Conservation (phyloP, 1,140 invertebrate genomes). For the Ips nitidus region DNA sequence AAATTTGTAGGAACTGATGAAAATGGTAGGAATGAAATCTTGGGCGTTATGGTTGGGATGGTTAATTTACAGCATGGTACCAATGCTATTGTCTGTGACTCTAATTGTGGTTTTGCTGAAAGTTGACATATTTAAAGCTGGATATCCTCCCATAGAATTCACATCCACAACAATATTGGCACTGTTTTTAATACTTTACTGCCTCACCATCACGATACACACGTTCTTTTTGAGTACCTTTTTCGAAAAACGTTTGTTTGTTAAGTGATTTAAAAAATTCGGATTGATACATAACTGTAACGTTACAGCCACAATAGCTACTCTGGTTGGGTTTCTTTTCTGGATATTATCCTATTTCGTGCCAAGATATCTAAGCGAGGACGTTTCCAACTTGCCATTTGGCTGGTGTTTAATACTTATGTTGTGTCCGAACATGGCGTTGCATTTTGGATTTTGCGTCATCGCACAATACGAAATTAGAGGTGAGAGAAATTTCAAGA, state of each 20-base stretch:
- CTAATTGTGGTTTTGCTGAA: constrained; percentile 56
- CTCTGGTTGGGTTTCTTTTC: constrained; percentile 35
- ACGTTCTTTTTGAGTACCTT: constrained; percentile 58
- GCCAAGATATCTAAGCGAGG: constrained; percentile 28
- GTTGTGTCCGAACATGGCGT: constrained; percentile 46
- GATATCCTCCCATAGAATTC: constrained; percentile 54
- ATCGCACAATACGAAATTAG: constrained; percentile 46
- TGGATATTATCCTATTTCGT: constrained; percentile 44
- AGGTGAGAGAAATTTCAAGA: too few species aligned
- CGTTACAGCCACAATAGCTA: constrained; percentile 44
- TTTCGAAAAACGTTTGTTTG: constrained; percentile 50
- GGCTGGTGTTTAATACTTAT: constrained; percentile 33
- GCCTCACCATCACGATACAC: constrained; percentile 51
- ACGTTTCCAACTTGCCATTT: constrained; percentile 11
- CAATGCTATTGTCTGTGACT: constrained; percentile 54
- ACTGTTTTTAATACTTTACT: constrained; percentile 57
- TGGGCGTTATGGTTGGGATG: constrained; percentile 68
- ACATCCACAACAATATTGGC: constrained; percentile 54
- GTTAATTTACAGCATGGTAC: constrained; percentile 62
- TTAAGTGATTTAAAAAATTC: too few species aligned
- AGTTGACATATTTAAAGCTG: constrained; percentile 41
- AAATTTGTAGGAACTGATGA: constrained; percentile 76
- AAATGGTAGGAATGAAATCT: constrained; percentile 67
- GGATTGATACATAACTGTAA: neutral
- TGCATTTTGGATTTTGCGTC: constrained; percentile 43